These are phyloP conservation scores for Agonum fuliginosum DNA, from an alignment of 2,888 invertebrate genomes.

Conservation along the genomic window DNA sequence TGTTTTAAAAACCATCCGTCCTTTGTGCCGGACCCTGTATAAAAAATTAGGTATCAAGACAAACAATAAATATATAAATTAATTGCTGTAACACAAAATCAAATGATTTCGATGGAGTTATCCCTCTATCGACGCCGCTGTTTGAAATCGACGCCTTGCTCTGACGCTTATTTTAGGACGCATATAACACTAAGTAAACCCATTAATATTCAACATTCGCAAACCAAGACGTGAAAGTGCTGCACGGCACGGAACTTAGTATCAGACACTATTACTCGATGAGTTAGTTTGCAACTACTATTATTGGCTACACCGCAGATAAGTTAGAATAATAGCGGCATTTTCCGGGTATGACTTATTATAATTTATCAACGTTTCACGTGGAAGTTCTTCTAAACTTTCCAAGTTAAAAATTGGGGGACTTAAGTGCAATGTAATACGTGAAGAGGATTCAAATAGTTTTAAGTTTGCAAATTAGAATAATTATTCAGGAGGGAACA, in stretches of 20 bases:
- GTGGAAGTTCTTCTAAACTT: not conserved
- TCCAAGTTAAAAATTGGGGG: not conserved
- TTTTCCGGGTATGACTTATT: slow-evolving; percentile 1
- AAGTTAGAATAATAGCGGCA: slow-evolving; percentile 22
- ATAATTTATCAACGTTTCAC: slow-evolving; percentile 1
- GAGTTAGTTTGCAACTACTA: slow-evolving; percentile 28
- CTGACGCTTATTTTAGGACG: slow-evolving; percentile 23
- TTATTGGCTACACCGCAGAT: slow-evolving; percentile 27
- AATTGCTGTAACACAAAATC: too few species aligned
- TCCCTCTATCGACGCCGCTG: too few species aligned
- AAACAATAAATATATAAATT: too few species aligned
- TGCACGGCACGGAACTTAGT: slow-evolving; percentile 18
- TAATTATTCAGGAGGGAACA: too few species aligned
- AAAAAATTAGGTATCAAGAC: too few species aligned
- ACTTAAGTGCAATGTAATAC: not conserved
- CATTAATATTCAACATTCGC: slow-evolving; percentile 54
- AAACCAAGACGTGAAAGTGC: slow-evolving; percentile 18
- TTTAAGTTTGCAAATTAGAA: too few species aligned
- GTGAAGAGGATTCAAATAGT: not conserved
- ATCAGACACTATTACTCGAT: slow-evolving; percentile 14
- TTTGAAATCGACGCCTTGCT: too few species aligned
- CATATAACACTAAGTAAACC: slow-evolving; percentile 44
- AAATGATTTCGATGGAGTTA: too few species aligned
- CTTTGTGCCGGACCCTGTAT: too few species aligned
- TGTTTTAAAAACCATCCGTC: too few species aligned